phyloP scores from a whole-genome alignment of 2,113 vertebrate genomes.

The Neolamprologus toae region DNA sequence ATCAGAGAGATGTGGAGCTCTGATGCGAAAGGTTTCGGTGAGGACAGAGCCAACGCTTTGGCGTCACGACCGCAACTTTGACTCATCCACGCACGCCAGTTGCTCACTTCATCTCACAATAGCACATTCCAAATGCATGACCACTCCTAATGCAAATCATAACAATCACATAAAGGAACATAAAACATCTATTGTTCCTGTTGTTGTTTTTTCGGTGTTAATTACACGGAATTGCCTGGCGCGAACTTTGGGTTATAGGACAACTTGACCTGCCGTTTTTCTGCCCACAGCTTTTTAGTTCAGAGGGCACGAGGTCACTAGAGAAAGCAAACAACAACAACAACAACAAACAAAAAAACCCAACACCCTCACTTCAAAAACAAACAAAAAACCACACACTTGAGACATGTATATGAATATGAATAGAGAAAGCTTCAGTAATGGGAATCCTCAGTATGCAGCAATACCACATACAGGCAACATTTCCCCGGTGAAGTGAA shows the following conservation, averaged over 20 bases:
- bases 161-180: not conserved
- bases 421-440: not conserved
- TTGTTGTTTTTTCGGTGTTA: not conserved
- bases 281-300: not conserved
- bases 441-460: not conserved
- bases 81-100: not conserved
- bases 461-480: not conserved
- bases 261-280: rapidly evolving
- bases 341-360: rapidly evolving
- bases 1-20: not conserved
- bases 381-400: not conserved
- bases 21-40: not conserved
- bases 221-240: not conserved
- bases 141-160: not conserved
- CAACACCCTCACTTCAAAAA: not conserved
- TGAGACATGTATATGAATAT: not conserved
- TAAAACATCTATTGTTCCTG: not conserved
- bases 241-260: rapidly evolving
- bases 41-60: not conserved
- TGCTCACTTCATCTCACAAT: not conserved
- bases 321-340: not conserved
- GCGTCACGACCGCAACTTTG: not conserved
- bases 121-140: not conserved
- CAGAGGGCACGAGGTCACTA: not conserved
- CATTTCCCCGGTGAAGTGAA: not conserved